A percentile compares a stretch with the other conserved stretches of the same genome.
Evolutionary conservation across 2,888 invertebrate species (phyloP).

Genomic region (Pammene aurita): DNA sequence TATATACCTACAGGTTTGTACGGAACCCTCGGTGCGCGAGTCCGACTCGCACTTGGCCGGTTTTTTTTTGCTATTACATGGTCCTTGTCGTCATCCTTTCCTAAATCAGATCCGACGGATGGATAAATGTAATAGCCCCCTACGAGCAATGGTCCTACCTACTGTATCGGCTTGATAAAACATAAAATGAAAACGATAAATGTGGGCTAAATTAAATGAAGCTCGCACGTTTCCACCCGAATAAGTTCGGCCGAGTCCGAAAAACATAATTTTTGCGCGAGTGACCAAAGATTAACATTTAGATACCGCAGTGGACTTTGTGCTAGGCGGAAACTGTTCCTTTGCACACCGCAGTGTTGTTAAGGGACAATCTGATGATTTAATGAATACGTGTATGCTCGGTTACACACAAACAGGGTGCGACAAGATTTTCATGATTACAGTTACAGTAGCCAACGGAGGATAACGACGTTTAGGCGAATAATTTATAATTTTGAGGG

Average conservation of each 20-base stretch:
- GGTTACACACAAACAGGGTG: conserved; percentile 23
- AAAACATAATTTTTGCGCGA: conserved; percentile 83
- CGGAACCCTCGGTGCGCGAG: too few relatives aligned
- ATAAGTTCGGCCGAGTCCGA: conserved; percentile 70
- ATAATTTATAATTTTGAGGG: neutral
- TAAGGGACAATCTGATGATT: conserved; percentile 41
- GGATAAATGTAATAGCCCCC: too few relatives aligned
- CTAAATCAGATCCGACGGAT: too few relatives aligned
- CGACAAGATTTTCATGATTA: conserved; percentile 17
- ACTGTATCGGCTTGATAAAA: neutral
- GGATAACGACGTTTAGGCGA: neutral
- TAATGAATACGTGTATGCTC: conserved; percentile 38
- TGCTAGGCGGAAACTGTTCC: conserved; percentile 66
- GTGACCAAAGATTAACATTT: conserved; percentile 82
- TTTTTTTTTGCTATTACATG: too few relatives aligned
- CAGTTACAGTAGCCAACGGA: neutral
- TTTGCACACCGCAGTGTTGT: conserved; percentile 52
- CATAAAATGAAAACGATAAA: conserved; percentile 43
- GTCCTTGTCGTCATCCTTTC: too few relatives aligned
- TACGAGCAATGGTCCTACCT: too few relatives aligned
- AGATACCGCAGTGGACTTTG: conserved; percentile 76
- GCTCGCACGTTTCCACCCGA: conserved; percentile 69
- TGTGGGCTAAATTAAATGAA: conserved; percentile 63
- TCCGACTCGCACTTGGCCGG: too few relatives aligned
- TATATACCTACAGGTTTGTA: too few relatives aligned